These are phyloP conservation scores for Hexactinellida sp. DNA, from an alignment of 37 sponge, comb jelly and placozoan genomes.

Conservation along the genomic window DNA sequence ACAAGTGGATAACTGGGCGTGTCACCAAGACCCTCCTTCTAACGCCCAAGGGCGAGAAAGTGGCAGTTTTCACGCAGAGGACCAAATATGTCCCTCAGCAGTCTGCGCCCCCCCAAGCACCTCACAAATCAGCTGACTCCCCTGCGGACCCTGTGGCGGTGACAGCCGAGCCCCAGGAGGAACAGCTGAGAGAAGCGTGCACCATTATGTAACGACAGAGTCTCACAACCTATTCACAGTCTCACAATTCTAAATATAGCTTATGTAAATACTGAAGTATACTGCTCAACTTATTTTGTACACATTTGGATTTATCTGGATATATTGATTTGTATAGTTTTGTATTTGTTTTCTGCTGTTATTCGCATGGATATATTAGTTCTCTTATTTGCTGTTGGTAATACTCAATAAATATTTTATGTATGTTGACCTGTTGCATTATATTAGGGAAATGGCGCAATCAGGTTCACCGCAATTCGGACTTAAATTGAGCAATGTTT, in stretches of 20 bases:
- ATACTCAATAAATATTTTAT: background rate
- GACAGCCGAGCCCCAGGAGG: background rate
- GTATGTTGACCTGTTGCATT: background rate
- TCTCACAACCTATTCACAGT: background rate
- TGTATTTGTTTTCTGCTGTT: background rate
- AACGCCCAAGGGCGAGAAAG: background rate
- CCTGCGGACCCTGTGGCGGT: background rate
- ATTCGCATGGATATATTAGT: too few species aligned
- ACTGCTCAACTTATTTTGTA: background rate
- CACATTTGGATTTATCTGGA: background rate
- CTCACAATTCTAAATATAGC: background rate
- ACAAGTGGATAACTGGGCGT: conserved; percentile 7
- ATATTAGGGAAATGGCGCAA: background rate
- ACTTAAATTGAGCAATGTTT: background rate
- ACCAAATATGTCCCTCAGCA: background rate
- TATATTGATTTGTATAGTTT: background rate
- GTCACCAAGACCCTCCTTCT: background rate
- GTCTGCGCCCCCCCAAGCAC: background rate
- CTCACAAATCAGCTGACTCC: background rate
- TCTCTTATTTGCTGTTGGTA: too few species aligned
- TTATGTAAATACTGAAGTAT: background rate
- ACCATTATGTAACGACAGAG: background rate
- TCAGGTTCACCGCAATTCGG: background rate
- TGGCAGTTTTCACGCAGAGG: background rate
- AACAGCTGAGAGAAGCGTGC: conserved; percentile 5